These are phyloP conservation scores for Cephus sareptanus DNA, from an alignment of 2,888 invertebrate genomes.

Conservation along the genomic window DNA sequence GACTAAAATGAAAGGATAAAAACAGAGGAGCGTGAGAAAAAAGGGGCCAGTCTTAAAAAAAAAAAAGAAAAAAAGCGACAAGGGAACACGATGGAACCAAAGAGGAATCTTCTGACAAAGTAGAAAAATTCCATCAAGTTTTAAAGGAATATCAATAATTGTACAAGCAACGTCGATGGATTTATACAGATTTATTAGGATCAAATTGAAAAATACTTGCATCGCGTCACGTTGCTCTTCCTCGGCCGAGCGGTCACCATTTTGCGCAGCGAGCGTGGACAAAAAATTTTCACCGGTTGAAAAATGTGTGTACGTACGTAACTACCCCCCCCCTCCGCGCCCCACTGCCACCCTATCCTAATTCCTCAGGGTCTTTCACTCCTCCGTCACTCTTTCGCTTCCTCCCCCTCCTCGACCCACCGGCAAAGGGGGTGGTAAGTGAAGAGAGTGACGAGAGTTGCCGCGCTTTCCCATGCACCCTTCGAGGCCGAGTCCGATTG, in stretches of 20 bases:
- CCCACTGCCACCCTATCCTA: not conserved
- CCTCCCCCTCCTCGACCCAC: constrained; percentile 14
- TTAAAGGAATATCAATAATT: not conserved
- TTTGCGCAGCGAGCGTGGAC: not conserved
- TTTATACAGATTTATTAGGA: not conserved
- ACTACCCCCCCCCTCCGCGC: no score
- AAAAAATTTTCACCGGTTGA: not conserved
- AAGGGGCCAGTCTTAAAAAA: not conserved
- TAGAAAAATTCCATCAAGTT: not conserved
- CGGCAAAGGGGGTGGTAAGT: constrained; percentile 25
- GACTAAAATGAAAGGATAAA: not conserved
- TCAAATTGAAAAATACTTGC: not conserved
- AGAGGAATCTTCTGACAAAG: not conserved
- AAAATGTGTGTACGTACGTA: not conserved
- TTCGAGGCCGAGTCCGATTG: constrained; percentile 50
- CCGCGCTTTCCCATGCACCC: constrained; percentile 55
- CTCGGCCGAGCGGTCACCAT: not conserved
- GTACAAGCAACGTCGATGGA: not conserved
- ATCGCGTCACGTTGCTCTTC: not conserved
- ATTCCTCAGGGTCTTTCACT: not conserved
- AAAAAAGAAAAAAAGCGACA: not conserved
- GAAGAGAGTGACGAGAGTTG: constrained; percentile 29
- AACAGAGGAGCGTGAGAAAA: not conserved
- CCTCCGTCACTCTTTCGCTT: not conserved
- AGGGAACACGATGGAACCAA: not conserved